Conservation (phyloP, 2,888 invertebrate genomes). For the Cremastinae sp. region DNA sequence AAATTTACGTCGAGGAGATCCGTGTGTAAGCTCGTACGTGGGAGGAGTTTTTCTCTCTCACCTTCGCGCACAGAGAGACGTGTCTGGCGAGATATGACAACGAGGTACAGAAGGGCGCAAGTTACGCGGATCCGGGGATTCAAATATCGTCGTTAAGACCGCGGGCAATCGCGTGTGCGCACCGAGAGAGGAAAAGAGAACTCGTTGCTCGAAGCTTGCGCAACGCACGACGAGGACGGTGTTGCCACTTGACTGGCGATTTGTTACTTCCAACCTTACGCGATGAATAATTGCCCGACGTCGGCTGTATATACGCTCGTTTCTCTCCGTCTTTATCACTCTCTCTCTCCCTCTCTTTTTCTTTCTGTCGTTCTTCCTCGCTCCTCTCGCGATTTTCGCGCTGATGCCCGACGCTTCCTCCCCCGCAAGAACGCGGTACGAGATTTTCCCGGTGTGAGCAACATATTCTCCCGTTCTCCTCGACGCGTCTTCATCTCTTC, state of each 20-base stretch:
- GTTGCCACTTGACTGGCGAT: constrained; percentile 80
- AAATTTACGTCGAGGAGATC: constrained; percentile 76
- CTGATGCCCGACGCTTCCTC: constrained; percentile 66
- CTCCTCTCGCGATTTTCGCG: not conserved
- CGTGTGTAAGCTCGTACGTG: constrained; percentile 61
- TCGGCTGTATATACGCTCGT: constrained; percentile 64
- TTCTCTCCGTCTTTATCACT: constrained; percentile 26
- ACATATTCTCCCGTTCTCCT: constrained; percentile 37
- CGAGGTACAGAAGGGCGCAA: constrained; percentile 48
- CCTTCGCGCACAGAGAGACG: constrained; percentile 43
- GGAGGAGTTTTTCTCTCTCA: constrained; percentile 61
- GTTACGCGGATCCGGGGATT: constrained; percentile 50
- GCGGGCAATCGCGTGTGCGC: not conserved
- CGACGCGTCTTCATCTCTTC: constrained; percentile 63
- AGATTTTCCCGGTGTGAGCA: constrained; percentile 35
- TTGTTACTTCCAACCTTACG: constrained; percentile 78
- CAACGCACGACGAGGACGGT: constrained; percentile 65
- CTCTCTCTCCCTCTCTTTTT: constrained; percentile 3
- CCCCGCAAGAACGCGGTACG: constrained; percentile 60
- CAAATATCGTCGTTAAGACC: not conserved
- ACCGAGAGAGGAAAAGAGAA: not conserved
- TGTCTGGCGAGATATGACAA: too few relatives aligned
- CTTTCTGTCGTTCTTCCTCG: constrained; percentile 16
- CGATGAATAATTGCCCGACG: constrained; percentile 77
- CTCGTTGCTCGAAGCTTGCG: constrained; percentile 44